Evolutionary conservation across 2,797 vertebrate genomes (phyloP).

Genomic region (Pteronotus mesoamericanus): DNA sequence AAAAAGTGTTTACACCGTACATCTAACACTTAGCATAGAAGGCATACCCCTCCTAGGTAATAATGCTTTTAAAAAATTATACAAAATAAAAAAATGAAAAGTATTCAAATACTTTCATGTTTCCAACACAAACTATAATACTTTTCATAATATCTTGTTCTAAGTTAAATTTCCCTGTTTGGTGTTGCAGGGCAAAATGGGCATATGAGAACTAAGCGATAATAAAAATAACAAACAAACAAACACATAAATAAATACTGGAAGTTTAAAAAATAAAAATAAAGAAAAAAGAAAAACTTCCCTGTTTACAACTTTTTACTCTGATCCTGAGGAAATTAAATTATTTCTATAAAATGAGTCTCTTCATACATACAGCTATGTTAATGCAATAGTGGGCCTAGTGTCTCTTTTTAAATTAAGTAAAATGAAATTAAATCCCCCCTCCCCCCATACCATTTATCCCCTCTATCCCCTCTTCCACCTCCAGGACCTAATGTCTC

Average conservation of each 20-base stretch:
- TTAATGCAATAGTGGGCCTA: not conserved
- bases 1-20: not conserved
- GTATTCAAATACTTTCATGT: slow-evolving; percentile 24
- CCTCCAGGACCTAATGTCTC: not conserved
- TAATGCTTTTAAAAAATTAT: slow-evolving; percentile 8
- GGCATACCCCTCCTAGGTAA: not conserved
- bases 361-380: not conserved
- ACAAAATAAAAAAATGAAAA: slow-evolving; percentile 37
- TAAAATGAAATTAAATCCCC: not conserved
- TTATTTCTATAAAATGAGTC: not conserved
- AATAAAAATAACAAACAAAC: no score
- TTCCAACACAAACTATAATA: not conserved
- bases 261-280: no score
- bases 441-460: not conserved
- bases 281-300: not conserved
- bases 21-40: not conserved
- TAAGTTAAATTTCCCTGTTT: not conserved
- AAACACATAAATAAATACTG: no score
- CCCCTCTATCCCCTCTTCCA: not conserved
- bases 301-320: not conserved
- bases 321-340: not conserved
- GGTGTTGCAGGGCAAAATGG: no score
- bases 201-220: no score
- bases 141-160: not conserved
- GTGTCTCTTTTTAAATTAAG: not conserved